Conservation (phyloP, 1,140 invertebrate species). For the Drosophila grimshawi region DNA sequence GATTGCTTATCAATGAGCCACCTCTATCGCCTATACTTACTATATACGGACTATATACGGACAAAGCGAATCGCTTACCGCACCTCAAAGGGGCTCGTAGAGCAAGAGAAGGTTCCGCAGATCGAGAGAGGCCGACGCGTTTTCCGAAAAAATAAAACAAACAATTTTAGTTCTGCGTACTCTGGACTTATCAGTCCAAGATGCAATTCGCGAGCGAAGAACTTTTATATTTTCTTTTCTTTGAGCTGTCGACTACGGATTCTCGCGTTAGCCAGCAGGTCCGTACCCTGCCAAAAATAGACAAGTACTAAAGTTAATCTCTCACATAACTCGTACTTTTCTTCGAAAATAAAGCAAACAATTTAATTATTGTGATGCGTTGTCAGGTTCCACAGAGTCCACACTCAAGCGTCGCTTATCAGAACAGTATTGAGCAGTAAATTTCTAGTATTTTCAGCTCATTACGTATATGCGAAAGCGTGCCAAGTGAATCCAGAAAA, state of each 20-base stretch:
- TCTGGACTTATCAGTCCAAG: slow-evolving; percentile 30
- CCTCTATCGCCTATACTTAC: slow-evolving; percentile 32
- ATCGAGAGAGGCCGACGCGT: slow-evolving; percentile 5
- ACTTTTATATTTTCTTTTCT: slow-evolving; percentile 13
- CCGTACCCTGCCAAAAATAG: slow-evolving; percentile 78
- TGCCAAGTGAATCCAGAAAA: slow-evolving; percentile 11
- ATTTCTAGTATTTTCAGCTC: slow-evolving; percentile 26
- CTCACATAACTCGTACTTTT: slow-evolving; percentile 67
- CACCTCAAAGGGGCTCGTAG: background rate
- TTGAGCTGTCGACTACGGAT: slow-evolving; percentile 32
- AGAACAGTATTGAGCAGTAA: slow-evolving; percentile 56
- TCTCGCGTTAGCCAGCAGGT: slow-evolving; percentile 66
- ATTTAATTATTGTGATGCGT: slow-evolving; percentile 16
- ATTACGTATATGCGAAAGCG: slow-evolving; percentile 51
- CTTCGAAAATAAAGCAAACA: slow-evolving; percentile 55
- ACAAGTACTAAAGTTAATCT: slow-evolving; percentile 68
- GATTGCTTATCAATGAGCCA: slow-evolving; percentile 39
- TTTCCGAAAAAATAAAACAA: slow-evolving; percentile 19
- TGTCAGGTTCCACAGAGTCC: slow-evolving; percentile 55
- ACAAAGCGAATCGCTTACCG: slow-evolving; percentile 47
- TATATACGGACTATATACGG: slow-evolving; percentile 9
- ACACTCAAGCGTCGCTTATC: slow-evolving; percentile 54
- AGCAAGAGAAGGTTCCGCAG: background rate
- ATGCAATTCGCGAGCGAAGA: slow-evolving; percentile 48
- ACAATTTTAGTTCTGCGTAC: background rate